These are phyloP conservation scores for Oxycera nigricornis DNA, from an alignment of 2,888 invertebrate genomes.

Conservation along the genomic window DNA sequence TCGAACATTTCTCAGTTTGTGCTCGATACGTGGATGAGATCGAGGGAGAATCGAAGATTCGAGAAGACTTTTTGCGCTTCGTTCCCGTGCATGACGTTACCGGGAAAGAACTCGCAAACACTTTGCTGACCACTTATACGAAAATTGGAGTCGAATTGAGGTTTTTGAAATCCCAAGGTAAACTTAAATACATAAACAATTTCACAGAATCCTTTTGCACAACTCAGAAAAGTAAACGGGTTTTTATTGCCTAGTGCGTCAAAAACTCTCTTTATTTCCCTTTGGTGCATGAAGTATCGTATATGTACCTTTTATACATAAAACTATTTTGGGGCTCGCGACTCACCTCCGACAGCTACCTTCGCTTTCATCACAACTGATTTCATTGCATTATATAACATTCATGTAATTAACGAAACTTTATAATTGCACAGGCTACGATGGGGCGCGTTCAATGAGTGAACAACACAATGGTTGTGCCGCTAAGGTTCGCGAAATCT, in stretches of 20 bases:
- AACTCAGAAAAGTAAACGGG: too few relatives aligned
- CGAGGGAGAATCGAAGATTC: background rate
- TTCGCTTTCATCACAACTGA: too few relatives aligned
- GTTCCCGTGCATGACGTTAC: background rate
- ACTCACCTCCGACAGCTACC: too few relatives aligned
- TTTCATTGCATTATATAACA: too few relatives aligned
- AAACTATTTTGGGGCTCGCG: too few relatives aligned
- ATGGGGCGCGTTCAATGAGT: too few relatives aligned
- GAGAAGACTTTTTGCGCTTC: background rate
- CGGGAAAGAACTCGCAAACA: background rate
- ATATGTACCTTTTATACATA: too few relatives aligned
- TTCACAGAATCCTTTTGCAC: background rate
- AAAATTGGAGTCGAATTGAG: background rate
- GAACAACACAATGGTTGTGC: background rate
- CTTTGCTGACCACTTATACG: background rate
- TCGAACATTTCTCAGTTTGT: background rate
- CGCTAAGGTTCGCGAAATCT: background rate
- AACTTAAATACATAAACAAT: background rate
- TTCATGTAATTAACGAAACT: background rate
- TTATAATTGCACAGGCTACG: too few relatives aligned
- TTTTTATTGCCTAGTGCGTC: too few relatives aligned
- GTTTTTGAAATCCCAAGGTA: background rate
- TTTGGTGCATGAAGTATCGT: too few relatives aligned
- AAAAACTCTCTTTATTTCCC: too few relatives aligned
- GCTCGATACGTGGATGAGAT: background rate